Conservation (phyloP, 2,797 vertebrate genomes). For the Trematomus bernacchii region DNA sequence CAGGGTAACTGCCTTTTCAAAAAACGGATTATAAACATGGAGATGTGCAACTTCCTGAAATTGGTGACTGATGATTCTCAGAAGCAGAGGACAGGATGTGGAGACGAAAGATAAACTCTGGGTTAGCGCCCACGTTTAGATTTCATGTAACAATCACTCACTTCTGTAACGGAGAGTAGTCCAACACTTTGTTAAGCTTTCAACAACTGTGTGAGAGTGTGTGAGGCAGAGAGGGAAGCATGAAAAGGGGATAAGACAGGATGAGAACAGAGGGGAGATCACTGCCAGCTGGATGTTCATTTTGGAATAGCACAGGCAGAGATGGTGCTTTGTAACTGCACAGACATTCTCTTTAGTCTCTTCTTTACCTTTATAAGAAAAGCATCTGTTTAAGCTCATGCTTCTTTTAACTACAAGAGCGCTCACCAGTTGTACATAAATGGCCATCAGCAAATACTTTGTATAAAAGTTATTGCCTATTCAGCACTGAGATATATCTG, state of each 20-base stretch:
- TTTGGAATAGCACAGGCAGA: conserved; percentile 31
- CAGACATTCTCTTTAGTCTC: conserved; percentile 33
- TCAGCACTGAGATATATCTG: background rate
- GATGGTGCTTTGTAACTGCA: conserved; percentile 43
- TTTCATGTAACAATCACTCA: conserved; percentile 27
- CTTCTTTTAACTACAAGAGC: conserved; percentile 6
- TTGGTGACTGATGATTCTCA: conserved; percentile 40
- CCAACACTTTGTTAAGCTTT: conserved; percentile 46
- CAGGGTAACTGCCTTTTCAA: conserved; percentile 25
- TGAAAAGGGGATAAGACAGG: conserved; percentile 22
- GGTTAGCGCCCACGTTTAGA: conserved; percentile 38
- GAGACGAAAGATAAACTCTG: conserved; percentile 57
- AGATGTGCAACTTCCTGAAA: conserved; percentile 40
- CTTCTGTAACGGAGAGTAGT: conserved; percentile 20
- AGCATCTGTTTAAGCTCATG: conserved; percentile 46
- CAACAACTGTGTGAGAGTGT: conserved; percentile 38
- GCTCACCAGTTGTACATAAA: conserved; percentile 15
- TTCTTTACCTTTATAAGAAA: conserved; percentile 44
- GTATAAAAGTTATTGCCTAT: background rate
- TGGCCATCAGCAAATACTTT: conserved; percentile 1
- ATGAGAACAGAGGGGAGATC: conserved; percentile 16
- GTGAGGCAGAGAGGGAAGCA: conserved; percentile 55
- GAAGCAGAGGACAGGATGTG: conserved; percentile 39
- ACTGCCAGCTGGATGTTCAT: conserved; percentile 51
- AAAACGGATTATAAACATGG: conserved; percentile 9